These are phyloP conservation scores for Malurus leucopterus DNA, from an alignment of 2,797 vertebrate species.

Conservation along the genomic window DNA sequence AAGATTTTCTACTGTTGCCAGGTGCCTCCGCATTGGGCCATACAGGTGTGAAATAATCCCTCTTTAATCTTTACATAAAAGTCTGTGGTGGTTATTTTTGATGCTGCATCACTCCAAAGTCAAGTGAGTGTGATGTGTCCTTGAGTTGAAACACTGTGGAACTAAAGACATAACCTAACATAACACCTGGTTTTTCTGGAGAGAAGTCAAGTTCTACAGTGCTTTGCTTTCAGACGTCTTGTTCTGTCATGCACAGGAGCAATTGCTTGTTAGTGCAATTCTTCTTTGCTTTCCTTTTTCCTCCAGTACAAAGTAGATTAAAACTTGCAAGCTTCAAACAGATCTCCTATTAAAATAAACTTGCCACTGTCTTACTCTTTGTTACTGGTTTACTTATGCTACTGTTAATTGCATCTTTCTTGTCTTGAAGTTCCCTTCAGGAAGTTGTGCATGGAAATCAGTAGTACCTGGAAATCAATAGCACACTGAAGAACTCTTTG, in stretches of 20 bases:
- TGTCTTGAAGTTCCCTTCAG: background rate
- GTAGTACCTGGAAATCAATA: background rate
- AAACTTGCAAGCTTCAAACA: background rate
- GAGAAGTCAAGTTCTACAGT: background rate
- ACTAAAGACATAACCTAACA: background rate
- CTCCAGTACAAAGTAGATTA: background rate
- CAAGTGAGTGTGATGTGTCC: background rate
- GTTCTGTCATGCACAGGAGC: background rate
- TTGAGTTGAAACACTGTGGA: background rate
- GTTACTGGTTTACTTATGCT: background rate
- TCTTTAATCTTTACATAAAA: background rate
- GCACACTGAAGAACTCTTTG: background rate
- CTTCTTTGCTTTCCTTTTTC: background rate
- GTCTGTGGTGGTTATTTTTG: background rate
- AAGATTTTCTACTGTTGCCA: conserved; percentile 93
- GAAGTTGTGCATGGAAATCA: background rate
- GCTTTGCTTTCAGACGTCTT: background rate
- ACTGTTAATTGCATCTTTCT: background rate
- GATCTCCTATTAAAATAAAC: background rate
- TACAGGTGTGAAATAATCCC: conserved; percentile 78
- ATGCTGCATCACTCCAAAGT: background rate
- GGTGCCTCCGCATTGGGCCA: conserved; percentile 82
- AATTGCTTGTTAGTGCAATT: background rate
- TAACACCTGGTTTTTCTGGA: background rate
- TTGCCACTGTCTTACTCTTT: background rate